Evolutionary conservation across 1,140 invertebrate species (phyloP).

Genomic region (Panonychus citri): DNA sequence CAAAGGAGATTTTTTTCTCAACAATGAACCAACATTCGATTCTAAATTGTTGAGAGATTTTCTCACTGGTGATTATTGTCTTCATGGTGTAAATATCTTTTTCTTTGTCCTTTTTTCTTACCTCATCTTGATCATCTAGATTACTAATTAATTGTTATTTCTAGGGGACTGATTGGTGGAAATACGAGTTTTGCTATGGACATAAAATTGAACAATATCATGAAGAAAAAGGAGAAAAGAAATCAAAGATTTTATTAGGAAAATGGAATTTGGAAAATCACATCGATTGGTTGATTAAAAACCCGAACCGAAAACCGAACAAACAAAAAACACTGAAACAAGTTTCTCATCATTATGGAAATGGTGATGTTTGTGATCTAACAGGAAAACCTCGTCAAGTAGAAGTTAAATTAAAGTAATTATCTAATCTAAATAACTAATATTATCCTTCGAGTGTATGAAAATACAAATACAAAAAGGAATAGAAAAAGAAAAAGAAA

Average conservation of each 20-base stretch:
- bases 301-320: slow-evolving; percentile 55
- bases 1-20: no score
- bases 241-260: slow-evolving; percentile 40
- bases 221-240: slow-evolving; percentile 23
- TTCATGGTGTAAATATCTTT: slow-evolving; percentile 40
- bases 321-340: slow-evolving; percentile 32
- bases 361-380: slow-evolving; percentile 54
- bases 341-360: slow-evolving; percentile 63
- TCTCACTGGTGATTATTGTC: slow-evolving; percentile 53
- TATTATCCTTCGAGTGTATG: no score
- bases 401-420: slow-evolving; percentile 62
- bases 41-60: background rate
- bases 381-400: slow-evolving; percentile 41
- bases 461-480: no score
- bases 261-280: slow-evolving; percentile 55
- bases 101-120: background rate
- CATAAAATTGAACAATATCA: slow-evolving; percentile 70
- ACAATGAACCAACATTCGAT: background rate
- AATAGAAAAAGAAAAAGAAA: no score
- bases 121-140: background rate
- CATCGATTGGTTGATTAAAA: slow-evolving; percentile 50
- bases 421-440: no score
- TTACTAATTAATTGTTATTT: slow-evolving; percentile 8
- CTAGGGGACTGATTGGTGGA: slow-evolving; percentile 87
- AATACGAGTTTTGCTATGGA: slow-evolving; percentile 87